Conservation (phyloP, 2,113 vertebrate genomes). For the Colossoma macropomum region DNA sequence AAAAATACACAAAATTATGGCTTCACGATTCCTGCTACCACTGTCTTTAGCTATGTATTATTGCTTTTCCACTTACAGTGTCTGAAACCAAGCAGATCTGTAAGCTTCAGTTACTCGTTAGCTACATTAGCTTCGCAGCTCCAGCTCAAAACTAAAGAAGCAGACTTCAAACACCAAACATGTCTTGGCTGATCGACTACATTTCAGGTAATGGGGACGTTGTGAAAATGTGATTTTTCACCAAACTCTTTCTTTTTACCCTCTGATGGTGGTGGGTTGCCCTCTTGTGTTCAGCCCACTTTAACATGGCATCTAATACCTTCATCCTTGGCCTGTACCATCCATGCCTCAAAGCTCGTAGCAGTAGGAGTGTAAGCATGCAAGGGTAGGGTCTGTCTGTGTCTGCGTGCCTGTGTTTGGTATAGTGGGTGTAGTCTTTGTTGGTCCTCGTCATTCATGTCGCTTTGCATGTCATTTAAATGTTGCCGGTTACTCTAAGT, state of each 20-base stretch:
- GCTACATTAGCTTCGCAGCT: too few species aligned
- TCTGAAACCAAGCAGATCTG: too few species aligned
- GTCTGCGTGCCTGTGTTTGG: not conserved
- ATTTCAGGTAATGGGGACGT: too few species aligned
- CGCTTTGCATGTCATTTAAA: slow-evolving; percentile 16
- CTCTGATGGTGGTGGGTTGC: slow-evolving; percentile 24
- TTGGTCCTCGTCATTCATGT: slow-evolving; percentile 4
- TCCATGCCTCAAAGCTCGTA: not conserved
- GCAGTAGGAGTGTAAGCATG: not conserved
- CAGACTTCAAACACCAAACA: not conserved
- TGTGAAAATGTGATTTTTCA: not conserved
- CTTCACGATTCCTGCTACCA: too few species aligned
- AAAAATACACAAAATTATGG: too few species aligned
- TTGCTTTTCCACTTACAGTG: not conserved
- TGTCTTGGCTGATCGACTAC: not conserved
- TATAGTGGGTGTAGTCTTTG: not conserved
- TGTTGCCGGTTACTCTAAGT: not conserved
- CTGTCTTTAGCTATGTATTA: too few species aligned
- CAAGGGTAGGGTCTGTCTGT: not conserved
- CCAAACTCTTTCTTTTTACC: not conserved
- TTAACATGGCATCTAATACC: not conserved
- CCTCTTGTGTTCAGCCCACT: not conserved
- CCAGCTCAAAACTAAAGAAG: too few species aligned
- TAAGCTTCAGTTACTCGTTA: too few species aligned
- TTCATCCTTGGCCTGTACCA: not conserved